Evolutionary conservation across 2,797 vertebrate species (phyloP).

Genomic region (Morelia viridis): DNA sequence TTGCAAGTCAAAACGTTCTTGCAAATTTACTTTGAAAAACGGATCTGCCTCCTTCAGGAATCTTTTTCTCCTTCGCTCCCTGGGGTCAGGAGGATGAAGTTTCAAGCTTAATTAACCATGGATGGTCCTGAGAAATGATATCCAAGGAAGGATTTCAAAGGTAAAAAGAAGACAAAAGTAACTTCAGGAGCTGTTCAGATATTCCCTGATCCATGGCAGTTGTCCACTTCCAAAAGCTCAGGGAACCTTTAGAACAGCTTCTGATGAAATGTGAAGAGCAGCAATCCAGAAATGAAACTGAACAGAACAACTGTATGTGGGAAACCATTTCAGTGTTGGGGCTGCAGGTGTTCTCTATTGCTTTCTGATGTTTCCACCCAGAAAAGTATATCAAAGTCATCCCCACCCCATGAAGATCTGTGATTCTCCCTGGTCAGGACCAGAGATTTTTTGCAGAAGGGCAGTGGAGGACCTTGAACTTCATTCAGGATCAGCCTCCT

Average conservation of each 20-base stretch:
- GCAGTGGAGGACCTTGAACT: no score
- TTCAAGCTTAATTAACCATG: neutral
- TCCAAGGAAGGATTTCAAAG: neutral
- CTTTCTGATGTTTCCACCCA: neutral
- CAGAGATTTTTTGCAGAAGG: neutral
- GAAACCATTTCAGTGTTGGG: neutral
- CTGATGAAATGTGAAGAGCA: neutral
- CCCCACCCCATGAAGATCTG: neutral
- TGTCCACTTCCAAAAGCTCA: neutral
- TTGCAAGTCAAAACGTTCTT: neutral
- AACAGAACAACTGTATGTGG: neutral
- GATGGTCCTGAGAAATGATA: neutral
- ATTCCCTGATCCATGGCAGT: neutral
- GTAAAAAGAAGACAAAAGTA: neutral
- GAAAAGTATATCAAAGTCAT: neutral
- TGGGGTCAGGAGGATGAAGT: neutral
- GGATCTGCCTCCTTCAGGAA: neutral
- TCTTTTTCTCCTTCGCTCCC: neutral
- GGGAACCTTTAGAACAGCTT: neutral
- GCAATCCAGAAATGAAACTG: neutral
- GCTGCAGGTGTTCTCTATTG: neutral
- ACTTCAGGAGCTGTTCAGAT: neutral
- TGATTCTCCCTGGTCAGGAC: neutral
- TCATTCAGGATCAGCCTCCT: neutral
- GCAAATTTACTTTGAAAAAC: neutral